Conservation (phyloP, 2,797 vertebrate genomes). For the Gymnothorax javanicus region DNA sequence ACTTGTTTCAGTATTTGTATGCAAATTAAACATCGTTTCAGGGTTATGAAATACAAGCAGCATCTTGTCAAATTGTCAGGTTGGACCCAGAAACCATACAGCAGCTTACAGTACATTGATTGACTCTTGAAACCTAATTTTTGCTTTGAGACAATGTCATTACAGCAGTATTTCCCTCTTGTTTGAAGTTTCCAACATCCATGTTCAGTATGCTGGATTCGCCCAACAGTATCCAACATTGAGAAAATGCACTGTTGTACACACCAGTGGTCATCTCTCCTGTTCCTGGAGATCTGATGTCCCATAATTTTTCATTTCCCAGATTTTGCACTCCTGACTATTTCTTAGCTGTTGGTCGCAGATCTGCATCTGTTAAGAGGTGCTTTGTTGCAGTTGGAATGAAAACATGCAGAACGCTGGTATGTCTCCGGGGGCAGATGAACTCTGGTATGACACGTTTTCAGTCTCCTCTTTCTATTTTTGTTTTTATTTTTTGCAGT, state of each 20-base stretch:
- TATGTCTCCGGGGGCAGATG: too few relatives aligned
- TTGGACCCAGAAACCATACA: constrained; percentile 59
- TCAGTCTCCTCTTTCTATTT: not conserved
- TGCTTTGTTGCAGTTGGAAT: too few relatives aligned
- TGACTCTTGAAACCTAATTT: not conserved
- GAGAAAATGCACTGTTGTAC: not conserved
- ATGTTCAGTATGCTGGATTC: not conserved
- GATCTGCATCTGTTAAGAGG: too few relatives aligned
- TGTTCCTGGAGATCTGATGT: too few relatives aligned
- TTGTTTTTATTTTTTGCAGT: not conserved
- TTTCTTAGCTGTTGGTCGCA: too few relatives aligned
- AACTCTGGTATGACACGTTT: not conserved
- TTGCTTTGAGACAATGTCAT: not conserved
- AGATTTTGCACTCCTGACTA: too few relatives aligned
- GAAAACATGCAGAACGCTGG: too few relatives aligned
- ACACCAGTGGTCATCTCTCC: too few relatives aligned
- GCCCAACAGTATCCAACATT: not conserved
- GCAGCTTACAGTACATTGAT: not conserved
- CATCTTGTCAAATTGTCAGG: constrained; percentile 64
- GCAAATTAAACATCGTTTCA: constrained; percentile 69
- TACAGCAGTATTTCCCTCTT: not conserved
- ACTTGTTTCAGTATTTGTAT: constrained; percentile 81
- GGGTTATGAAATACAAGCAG: constrained; percentile 69
- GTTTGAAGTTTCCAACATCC: not conserved
- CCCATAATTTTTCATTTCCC: too few relatives aligned